Percentiles rank a stretch among this genome's conserved stretches.
Conservation (phyloP, 92 coral and sea anemone genomes). For the Zoanthus solanderi region DNA sequence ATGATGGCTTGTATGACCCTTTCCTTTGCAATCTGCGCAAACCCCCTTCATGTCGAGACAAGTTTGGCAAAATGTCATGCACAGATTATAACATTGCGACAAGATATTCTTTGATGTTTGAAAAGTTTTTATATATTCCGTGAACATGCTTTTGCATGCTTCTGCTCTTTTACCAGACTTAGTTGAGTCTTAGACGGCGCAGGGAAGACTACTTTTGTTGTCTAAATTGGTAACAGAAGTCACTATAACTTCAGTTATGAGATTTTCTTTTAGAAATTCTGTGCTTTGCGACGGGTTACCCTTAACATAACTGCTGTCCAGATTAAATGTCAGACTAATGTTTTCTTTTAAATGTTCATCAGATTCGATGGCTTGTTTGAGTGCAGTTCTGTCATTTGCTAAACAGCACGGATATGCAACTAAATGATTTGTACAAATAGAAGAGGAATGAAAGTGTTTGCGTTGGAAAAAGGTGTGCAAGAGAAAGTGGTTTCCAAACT, state of each 20-base stretch:
- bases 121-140: conserved; percentile 36
- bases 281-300: conserved; percentile 52
- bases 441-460: too few relatives aligned
- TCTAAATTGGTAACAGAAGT: conserved; percentile 46
- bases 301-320: conserved; percentile 39
- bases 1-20: conserved; percentile 48
- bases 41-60: conserved; percentile 30
- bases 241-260: conserved; percentile 30
- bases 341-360: conserved; percentile 53
- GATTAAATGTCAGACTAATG: conserved; percentile 42
- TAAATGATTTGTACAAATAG: too few relatives aligned
- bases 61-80: conserved; percentile 43
- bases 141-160: conserved; percentile 24
- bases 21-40: conserved; percentile 50
- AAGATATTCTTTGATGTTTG: conserved; percentile 21
- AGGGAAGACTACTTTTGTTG: conserved; percentile 60
- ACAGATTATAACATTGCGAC: conserved; percentile 8
- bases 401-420: conserved; percentile 43
- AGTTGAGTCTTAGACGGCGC: conserved; percentile 54
- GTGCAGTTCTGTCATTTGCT: conserved; percentile 58
- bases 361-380: conserved; percentile 60
- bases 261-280: conserved; percentile 46
- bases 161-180: conserved; percentile 62
- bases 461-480: too few relatives aligned
- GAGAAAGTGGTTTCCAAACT: conserved; percentile 24